Base-by-base conservation (phyloP, 2,113 vertebrate species). In the Phalacrocorax pelagicus region DNA sequence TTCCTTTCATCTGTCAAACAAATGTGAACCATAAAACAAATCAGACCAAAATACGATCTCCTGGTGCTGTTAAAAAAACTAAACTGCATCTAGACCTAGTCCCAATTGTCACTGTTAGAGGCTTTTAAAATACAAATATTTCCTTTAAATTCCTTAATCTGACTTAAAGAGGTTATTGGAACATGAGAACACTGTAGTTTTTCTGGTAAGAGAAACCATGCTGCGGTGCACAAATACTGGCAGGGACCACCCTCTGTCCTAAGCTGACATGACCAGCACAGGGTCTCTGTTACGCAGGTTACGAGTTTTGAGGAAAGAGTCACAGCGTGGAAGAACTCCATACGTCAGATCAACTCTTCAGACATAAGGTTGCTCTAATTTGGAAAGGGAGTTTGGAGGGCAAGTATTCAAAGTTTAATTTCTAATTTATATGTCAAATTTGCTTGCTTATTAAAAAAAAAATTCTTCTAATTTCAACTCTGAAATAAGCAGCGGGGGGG, bases 1-100 rank as follows among this genome's bases (percentile, higher is more conserved):
- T 94, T 95, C 85, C 58, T 85, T 71, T 90, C 58, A 40, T 59
- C 38, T 92, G 82, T 69, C 62, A 72, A 90, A 90, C 47, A 87
- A 70, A 91, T 12, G 47, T 32, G 47, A 67, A 38, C 49, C 57
- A 14, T 8, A 38, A 85, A 81, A 81, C 7, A 54, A 75, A 80
- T 47, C 36, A 69, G 58, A 82, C 61, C 57, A 67, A 51, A 74
- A 46, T 15, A 34, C 12, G 11, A 47, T 17, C 8, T 19, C 46
- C 46, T 36, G 1, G 42, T 55, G 15, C 38, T 12, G 30, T 30
- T 44, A 44, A n/a, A 52, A 75, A 15, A 77, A 49, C 46, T 38
- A 17, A 71, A 32, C 2, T 6, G 40, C 63, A 88, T 26, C 49
- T 36, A 69, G 46, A 54, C 87, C 75, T 49, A 49, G 86, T 11